Evolutionary conservation across 2,113 vertebrate genomes (phyloP).

Genomic region (Nanorana parkeri): DNA sequence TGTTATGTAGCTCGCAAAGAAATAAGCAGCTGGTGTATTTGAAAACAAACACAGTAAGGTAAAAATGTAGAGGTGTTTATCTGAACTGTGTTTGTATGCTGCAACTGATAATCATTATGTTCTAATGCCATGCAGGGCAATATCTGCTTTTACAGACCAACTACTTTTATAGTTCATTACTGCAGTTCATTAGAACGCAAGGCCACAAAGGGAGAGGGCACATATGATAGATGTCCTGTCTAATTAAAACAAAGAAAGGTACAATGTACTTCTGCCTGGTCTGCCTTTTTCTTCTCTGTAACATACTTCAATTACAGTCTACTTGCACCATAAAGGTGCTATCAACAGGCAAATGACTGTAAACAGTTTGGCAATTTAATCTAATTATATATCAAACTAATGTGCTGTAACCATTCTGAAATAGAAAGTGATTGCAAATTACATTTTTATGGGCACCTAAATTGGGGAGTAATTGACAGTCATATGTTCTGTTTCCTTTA

Average conservation of each 20-base stretch:
- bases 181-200: background rate
- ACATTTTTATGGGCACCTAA: conserved; percentile 39
- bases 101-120: too few species aligned
- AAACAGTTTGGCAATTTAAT: conserved; percentile 46
- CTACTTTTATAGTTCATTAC: conserved; percentile 1
- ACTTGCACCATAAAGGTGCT: conserved; percentile 31
- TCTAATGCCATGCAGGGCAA: background rate
- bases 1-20: too few species aligned
- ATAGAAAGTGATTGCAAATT: conserved; percentile 46
- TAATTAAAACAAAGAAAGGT: conserved; percentile 2
- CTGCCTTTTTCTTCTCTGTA: conserved; percentile 5
- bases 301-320: conserved; percentile 38
- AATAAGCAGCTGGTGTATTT: too few species aligned
- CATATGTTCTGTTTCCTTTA: conserved; percentile 40
- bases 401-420: conserved; percentile 42
- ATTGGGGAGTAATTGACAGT: conserved; percentile 45
- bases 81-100: too few species aligned
- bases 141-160: background rate
- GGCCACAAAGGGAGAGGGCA: background rate
- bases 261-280: background rate
- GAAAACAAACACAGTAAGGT: too few species aligned
- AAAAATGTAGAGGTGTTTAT: too few species aligned
- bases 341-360: conserved; percentile 13
- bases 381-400: conserved; percentile 50
- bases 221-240: background rate